These are phyloP conservation scores for Sarcophaga variegata DNA, from an alignment of 2,888 invertebrate genomes.

Conservation along the genomic window DNA sequence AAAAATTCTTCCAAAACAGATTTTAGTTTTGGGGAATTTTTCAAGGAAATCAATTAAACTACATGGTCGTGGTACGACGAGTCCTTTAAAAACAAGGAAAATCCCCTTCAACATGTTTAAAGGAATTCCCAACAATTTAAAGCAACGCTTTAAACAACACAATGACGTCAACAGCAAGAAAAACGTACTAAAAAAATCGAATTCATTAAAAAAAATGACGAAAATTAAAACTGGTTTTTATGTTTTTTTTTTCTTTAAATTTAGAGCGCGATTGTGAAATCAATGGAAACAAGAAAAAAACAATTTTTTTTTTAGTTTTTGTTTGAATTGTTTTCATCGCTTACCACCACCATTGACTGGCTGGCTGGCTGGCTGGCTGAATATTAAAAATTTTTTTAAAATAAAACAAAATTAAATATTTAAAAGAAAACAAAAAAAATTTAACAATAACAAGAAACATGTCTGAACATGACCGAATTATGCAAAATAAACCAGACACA, in stretches of 20 bases:
- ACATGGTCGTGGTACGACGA: no score
- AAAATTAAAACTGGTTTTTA: not conserved
- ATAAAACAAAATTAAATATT: not conserved
- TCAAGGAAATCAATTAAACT: not conserved
- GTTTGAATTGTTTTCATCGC: not conserved
- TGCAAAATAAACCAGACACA: conserved; percentile 46
- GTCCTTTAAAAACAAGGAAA: not conserved
- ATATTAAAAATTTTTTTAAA: conserved; percentile 17
- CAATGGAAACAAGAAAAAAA: not conserved
- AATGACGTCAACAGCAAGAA: conserved; percentile 16
- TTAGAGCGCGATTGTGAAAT: conserved; percentile 35
- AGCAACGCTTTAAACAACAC: not conserved
- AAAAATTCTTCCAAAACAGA: not conserved
- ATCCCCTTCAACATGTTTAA: not conserved
- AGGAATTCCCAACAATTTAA: not conserved
- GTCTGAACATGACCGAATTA: conserved; percentile 52
- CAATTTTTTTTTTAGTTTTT: conserved; percentile 9
- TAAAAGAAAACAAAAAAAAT: not conserved
- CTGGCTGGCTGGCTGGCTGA: not conserved
- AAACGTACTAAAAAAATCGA: not conserved
- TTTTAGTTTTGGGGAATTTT: not conserved
- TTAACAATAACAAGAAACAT: conserved; percentile 27
- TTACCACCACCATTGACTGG: not conserved
- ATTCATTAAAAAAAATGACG: not conserved
- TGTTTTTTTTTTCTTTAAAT: conserved; percentile 17